Evolutionary conservation across 2,888 invertebrate genomes (phyloP).

Genomic region (Dolichopus griseipennis): DNA sequence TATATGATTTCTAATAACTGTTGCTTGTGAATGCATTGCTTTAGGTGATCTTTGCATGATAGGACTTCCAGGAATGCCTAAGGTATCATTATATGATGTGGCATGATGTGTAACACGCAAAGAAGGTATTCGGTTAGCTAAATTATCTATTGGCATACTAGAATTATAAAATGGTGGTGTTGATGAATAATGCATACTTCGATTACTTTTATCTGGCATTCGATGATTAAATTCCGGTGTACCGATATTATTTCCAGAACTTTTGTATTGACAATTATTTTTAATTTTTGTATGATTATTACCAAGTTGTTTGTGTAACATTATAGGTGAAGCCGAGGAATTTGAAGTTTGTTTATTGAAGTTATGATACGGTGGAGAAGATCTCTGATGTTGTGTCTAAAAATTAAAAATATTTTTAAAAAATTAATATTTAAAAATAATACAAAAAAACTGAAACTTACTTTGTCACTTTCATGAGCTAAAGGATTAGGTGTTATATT

Average conservation of each 20-base stretch:
- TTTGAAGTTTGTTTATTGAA: slow-evolving; percentile 18
- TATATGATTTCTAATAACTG: slow-evolving; percentile 39
- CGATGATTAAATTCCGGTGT: slow-evolving; percentile 37
- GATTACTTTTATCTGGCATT: slow-evolving; percentile 36
- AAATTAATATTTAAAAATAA: no score
- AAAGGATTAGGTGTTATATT: slow-evolving; percentile 43
- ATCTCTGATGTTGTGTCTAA: slow-evolving; percentile 13
- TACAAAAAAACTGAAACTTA: slow-evolving; percentile 19
- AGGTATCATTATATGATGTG: slow-evolving; percentile 32
- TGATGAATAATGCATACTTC: slow-evolving; percentile 30
- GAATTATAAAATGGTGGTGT: slow-evolving; percentile 23
- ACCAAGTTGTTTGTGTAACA: slow-evolving; percentile 32
- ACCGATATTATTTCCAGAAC: slow-evolving; percentile 16
- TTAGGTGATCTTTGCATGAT: slow-evolving; percentile 42
- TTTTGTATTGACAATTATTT: slow-evolving; percentile 23
- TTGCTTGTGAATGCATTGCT: slow-evolving; percentile 34
- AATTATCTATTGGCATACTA: slow-evolving; percentile 30
- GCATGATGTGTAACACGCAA: slow-evolving; percentile 36
- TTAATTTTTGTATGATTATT: slow-evolving; percentile 18
- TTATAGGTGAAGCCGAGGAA: slow-evolving; percentile 29
- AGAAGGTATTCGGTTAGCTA: slow-evolving; percentile 36
- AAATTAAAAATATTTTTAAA: neutral
- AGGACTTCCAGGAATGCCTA: slow-evolving; percentile 40
- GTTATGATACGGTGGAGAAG: slow-evolving; percentile 24
- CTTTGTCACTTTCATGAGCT: slow-evolving; percentile 41